Conservation (phyloP, 2,797 vertebrate genomes). For the Erethizon dorsatum region DNA sequence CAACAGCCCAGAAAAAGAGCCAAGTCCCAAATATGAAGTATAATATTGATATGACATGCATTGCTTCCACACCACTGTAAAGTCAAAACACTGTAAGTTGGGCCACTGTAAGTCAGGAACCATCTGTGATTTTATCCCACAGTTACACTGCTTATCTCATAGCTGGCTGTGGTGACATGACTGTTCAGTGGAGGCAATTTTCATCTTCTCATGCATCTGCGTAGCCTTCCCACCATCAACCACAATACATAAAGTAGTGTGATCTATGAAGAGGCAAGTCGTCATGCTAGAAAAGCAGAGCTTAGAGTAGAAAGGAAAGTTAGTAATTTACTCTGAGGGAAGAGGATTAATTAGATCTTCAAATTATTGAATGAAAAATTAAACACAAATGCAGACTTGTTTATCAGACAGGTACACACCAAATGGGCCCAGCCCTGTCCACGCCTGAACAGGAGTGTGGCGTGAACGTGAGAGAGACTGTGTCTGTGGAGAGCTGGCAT, state of each 20-base stretch:
- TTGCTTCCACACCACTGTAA: neutral
- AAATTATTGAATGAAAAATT: conserved; percentile 29
- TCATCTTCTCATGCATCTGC: neutral
- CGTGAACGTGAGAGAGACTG: too few relatives aligned
- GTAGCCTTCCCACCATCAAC: neutral
- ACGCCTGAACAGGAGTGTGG: too few relatives aligned
- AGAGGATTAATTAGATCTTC: neutral
- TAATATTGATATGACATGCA: neutral
- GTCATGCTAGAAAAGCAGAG: too few relatives aligned
- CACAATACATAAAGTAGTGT: too few relatives aligned
- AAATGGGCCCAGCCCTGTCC: neutral
- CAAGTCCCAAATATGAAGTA: neutral
- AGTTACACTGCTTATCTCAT: neutral
- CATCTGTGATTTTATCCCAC: neutral
- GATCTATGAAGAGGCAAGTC: too few relatives aligned
- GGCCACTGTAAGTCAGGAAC: neutral
- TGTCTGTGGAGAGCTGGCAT: too few relatives aligned
- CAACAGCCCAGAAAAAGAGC: neutral
- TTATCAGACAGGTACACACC: neutral
- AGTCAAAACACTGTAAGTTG: neutral
- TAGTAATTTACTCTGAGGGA: too few relatives aligned
- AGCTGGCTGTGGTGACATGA: neutral
- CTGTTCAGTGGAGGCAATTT: neutral
- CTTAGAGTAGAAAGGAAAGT: too few relatives aligned
- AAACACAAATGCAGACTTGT: neutral